These are phyloP conservation scores for Cheilosia vulpina DNA, from an alignment of 2,888 invertebrate genomes.

Conservation along the genomic window DNA sequence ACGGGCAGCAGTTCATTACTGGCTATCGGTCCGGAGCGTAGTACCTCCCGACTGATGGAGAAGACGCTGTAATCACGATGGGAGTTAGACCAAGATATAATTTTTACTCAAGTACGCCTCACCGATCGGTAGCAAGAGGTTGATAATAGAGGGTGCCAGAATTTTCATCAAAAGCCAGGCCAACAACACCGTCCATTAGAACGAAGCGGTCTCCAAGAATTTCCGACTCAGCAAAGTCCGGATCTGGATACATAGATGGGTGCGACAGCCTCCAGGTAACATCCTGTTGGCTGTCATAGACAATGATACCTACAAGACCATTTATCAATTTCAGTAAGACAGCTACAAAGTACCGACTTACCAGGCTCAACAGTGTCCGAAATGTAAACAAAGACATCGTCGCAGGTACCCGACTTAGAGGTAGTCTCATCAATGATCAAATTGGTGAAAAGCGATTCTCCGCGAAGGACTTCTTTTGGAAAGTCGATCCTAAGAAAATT, in stretches of 20 bases:
- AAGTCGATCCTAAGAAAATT: slow-evolving; percentile 87
- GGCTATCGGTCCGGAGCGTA: slow-evolving; percentile 89
- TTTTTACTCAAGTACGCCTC: slow-evolving; percentile 26
- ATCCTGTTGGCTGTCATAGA: slow-evolving; percentile 88
- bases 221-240: slow-evolving; percentile 90
- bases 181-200: slow-evolving; percentile 88
- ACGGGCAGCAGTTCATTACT: slow-evolving; percentile 90
- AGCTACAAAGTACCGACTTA: slow-evolving; percentile 78
- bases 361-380: slow-evolving; percentile 93
- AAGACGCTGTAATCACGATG: slow-evolving; percentile 86
- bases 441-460: slow-evolving; percentile 91
- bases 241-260: slow-evolving; percentile 94
- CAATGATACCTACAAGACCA: slow-evolving; percentile 80
- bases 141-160: slow-evolving; percentile 86
- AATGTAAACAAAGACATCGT: slow-evolving; percentile 91
- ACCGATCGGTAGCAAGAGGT: slow-evolving; percentile 88
- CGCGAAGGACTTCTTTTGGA: slow-evolving; percentile 89
- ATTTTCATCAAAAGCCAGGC: slow-evolving; percentile 86
- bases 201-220: slow-evolving; percentile 88
- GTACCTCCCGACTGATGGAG: slow-evolving; percentile 89
- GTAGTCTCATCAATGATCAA: slow-evolving; percentile 90
- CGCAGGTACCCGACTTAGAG: slow-evolving; percentile 87
- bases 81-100: neutral
- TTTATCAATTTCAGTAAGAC: neutral
- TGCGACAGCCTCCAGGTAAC: slow-evolving; percentile 92